These are phyloP conservation scores for Pilophorus perplexus DNA, from an alignment of 2,888 invertebrate genomes.

Conservation along the genomic window DNA sequence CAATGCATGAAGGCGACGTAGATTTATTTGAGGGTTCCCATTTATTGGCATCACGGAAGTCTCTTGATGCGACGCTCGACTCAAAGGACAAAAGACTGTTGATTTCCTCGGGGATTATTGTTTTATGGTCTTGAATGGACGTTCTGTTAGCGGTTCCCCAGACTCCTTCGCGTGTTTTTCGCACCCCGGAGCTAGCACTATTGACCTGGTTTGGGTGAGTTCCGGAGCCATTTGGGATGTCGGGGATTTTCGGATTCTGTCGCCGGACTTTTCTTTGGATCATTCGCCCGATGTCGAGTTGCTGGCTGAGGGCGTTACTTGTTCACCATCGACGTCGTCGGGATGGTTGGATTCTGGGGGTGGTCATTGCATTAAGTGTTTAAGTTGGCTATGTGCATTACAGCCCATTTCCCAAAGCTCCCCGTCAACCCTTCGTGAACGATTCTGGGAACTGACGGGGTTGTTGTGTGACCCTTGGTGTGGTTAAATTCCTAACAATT, in stretches of 20 bases:
- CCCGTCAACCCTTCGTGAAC: no score
- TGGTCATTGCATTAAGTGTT: no score
- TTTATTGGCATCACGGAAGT: neutral
- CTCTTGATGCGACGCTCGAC: neutral
- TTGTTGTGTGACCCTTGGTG: no score
- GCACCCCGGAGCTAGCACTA: neutral
- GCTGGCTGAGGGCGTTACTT: no score
- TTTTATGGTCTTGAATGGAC: slow-evolving; percentile 18
- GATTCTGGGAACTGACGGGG: no score
- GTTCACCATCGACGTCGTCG: no score
- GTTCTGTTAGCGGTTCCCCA: neutral
- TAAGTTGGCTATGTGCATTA: no score
- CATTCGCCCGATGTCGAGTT: slow-evolving; percentile 2
- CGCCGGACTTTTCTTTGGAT: neutral
- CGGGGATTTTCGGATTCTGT: neutral
- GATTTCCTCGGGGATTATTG: neutral
- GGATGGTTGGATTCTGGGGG: no score
- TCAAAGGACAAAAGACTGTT: slow-evolving; percentile 18
- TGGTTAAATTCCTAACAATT: no score
- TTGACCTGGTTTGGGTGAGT: slow-evolving; percentile 19
- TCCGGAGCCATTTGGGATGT: neutral
- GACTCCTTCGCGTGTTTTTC: slow-evolving; percentile 19
- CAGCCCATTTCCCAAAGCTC: no score
- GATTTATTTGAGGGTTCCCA: slow-evolving; percentile 9
- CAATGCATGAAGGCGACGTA: neutral